Conservation (phyloP, 2,888 invertebrate species). For the Unio delphinus region DNA sequence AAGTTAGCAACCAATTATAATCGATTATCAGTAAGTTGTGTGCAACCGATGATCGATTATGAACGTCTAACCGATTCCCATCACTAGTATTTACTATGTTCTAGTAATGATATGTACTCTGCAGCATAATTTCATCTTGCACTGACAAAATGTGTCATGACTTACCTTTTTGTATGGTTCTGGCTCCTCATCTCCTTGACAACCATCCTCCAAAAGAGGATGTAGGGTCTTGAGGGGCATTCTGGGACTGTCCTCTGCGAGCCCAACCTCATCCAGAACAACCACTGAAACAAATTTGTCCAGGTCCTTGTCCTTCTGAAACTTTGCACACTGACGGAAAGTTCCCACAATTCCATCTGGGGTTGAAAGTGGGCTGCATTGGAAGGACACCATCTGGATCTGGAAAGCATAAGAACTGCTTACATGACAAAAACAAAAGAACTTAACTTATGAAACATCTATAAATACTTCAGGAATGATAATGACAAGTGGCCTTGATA, state of each 20-base stretch:
- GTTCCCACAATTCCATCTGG: conserved; percentile 65
- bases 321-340: conserved; percentile 63
- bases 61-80: no score
- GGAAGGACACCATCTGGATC: conserved; percentile 68
- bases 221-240: conserved; percentile 69
- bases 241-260: conserved; percentile 66
- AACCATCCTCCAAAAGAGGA: conserved; percentile 67
- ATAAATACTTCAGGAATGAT: no score
- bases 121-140: no score
- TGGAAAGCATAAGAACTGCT: conserved; percentile 10
- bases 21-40: no score
- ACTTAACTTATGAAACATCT: no score
- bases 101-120: no score
- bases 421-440: no score
- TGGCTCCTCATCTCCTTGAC: conserved; percentile 59
- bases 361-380: conserved; percentile 66
- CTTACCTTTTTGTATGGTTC: conserved; percentile 57
- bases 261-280: conserved; percentile 66
- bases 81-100: no score
- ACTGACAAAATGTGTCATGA: neutral
- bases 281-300: conserved; percentile 63
- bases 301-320: conserved; percentile 61
- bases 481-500: no score
- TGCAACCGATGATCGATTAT: no score
- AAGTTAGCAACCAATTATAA: no score